phyloP scores from a whole-genome alignment of 2,113 vertebrate genomes.

The Mugil cephalus region DNA sequence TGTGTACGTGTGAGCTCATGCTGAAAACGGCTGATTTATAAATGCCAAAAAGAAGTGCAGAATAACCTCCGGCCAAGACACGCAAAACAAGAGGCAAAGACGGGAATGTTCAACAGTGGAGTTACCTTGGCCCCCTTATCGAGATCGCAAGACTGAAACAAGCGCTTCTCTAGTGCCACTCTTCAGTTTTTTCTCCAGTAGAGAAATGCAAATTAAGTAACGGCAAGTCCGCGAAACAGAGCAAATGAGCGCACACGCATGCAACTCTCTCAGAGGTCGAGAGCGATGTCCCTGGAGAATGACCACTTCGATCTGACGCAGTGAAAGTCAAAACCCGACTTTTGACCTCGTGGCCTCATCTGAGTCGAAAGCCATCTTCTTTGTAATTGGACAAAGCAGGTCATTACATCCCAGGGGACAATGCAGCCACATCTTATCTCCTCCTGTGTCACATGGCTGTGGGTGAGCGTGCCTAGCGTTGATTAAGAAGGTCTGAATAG shows the following conservation, averaged over 20 bases:
- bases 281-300: conserved; percentile 30
- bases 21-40: conserved; percentile 58
- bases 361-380: conserved; percentile 41
- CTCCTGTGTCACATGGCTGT: conserved; percentile 29
- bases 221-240: conserved; percentile 13
- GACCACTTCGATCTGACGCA: conserved; percentile 30
- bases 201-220: conserved; percentile 36
- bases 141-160: conserved; percentile 26
- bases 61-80: conserved; percentile 41
- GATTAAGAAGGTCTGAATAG: conserved; percentile 52
- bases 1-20: conserved; percentile 31
- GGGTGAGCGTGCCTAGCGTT: conserved; percentile 19
- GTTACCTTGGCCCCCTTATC: conserved; percentile 1
- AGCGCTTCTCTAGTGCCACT: background rate
- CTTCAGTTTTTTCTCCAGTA: background rate
- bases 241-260: conserved; percentile 31
- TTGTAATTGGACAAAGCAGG: conserved; percentile 59
- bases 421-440: conserved; percentile 37
- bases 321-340: conserved; percentile 44
- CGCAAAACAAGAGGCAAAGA: conserved; percentile 27
- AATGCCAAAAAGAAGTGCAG: conserved; percentile 41
- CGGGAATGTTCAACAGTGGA: conserved; percentile 6
- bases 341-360: conserved; percentile 65
- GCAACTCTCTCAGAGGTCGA: conserved; percentile 10
- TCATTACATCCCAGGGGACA: conserved; percentile 49